Base-by-base conservation (phyloP, 2,797 vertebrate genomes). In the Kryptolebias ocellatus region DNA sequence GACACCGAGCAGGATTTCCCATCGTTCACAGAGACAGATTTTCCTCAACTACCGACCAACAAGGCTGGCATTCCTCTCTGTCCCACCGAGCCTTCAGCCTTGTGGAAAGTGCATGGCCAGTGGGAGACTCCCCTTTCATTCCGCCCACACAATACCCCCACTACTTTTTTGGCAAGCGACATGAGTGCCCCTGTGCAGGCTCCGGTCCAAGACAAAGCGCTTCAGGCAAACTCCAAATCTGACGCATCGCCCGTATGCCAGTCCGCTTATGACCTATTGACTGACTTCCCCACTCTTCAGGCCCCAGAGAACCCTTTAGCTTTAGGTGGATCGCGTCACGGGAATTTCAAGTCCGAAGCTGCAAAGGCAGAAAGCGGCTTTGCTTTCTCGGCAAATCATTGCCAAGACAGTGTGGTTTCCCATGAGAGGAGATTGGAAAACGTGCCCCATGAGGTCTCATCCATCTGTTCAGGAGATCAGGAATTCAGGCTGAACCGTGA, bases 11-110 rank as follows among this genome's bases (percentile, higher is more conserved):
- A 62, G 54, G 45, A 65, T 46, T 65, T 46, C 49, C 53, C 54
- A 39, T 67, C 45, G n/a, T 34, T 11, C 31, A 29, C 10, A 37
- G 55, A 77, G 24, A 18, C 42, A 29, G 72, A 76, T 46, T 76
- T 78, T 72, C 44, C 82, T 72, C 63, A 57, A 3, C 3, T 73
- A 27, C 8, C 31, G 8, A 58, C 60, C 75, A 83, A 76, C 52
- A 1, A 0, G 64, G 65, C 92, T 79, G 86, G 90, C 69, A 84
- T 78, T 70, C 87, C 72, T 9, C 72, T 64, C 0, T 65, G 83
- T 51, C 72, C 82, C 34, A 61, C 44, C 4, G 34, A 64, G 54
- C 64, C 53, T 20, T 66, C 50, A 56, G 64, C 58, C 54, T 69
- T n/a, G 5, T 59, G 72, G 58, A 80, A 84, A 66, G 46, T 65